Conservation (phyloP, 30 jellyfish, hydroid and myxozoan genomes). For the Pelagia noctiluca region DNA sequence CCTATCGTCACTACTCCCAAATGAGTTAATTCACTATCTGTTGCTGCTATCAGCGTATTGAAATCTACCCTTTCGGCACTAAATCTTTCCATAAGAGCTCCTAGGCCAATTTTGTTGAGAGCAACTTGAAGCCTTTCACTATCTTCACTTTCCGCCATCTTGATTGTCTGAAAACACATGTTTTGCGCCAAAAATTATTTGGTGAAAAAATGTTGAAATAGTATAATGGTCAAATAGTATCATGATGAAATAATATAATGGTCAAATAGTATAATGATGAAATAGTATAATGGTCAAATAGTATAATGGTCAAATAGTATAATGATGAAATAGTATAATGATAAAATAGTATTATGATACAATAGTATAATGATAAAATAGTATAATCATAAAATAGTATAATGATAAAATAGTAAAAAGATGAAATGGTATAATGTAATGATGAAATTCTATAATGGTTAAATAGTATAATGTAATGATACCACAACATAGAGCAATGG, state of each 20-base stretch:
- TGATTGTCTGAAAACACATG: conserved; percentile 9
- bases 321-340: too few species aligned
- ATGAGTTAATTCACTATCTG: neutral
- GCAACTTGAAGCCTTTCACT: conserved; percentile 35
- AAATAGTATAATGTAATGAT: too few species aligned
- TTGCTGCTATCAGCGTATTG: neutral
- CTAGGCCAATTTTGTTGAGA: conserved; percentile 39
- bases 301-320: neutral
- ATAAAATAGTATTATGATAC: too few species aligned
- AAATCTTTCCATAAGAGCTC: conserved; percentile 13
- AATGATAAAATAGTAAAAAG: too few species aligned
- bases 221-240: neutral
- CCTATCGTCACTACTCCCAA: neutral
- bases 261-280: conserved; percentile 9
- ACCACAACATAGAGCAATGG: too few species aligned
- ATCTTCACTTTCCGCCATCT: conserved; percentile 44
- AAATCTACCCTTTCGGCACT: conserved; percentile 17
- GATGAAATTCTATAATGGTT: too few species aligned
- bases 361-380: too few species aligned
- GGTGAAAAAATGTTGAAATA: neutral
- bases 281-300: conserved; percentile 22
- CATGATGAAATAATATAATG: conserved; percentile 5
- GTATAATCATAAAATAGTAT: too few species aligned
- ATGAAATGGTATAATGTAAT: too few species aligned
- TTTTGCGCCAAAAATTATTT: neutral